These are phyloP conservation scores for Salpingus planirostris DNA, from an alignment of 2,888 invertebrate species.

Conservation along the genomic window DNA sequence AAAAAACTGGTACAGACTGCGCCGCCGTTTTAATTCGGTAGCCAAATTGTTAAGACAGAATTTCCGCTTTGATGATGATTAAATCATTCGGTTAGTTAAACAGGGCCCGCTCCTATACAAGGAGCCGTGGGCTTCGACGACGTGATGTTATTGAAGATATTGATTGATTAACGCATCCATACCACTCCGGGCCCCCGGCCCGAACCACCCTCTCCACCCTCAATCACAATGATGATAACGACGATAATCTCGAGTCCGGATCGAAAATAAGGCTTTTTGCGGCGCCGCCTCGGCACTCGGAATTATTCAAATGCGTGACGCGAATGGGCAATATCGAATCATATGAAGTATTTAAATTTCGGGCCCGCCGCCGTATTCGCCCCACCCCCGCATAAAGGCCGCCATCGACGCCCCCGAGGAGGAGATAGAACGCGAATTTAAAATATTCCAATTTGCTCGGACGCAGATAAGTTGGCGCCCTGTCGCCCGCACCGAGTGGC, in stretches of 20 bases:
- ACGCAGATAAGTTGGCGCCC: constrained; percentile 34
- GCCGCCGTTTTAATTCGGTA: constrained; percentile 35
- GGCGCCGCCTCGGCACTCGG: not conserved
- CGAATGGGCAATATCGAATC: constrained; percentile 24
- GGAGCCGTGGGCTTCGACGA: constrained; percentile 35
- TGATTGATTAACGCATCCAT: constrained; percentile 44
- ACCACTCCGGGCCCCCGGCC: no score
- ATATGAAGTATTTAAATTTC: constrained; percentile 28
- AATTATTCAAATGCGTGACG: constrained; percentile 4
- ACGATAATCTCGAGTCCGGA: no score
- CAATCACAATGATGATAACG: no score
- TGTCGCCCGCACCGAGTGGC: constrained; percentile 14
- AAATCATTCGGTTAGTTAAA: constrained; percentile 44
- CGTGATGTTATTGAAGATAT: constrained; percentile 38
- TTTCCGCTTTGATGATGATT: constrained; percentile 42
- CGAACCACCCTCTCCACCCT: no score
- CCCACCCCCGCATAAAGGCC: constrained; percentile 4
- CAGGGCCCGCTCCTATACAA: constrained; percentile 35
- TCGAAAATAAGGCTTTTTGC: no score
- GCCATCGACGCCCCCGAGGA: constrained; percentile 26
- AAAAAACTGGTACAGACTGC: not conserved
- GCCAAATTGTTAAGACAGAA: constrained; percentile 42
- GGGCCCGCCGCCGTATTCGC: constrained; percentile 19
- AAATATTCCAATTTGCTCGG: constrained; percentile 39
- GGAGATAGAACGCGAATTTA: constrained; percentile 33